Conservation (phyloP, 2,113 vertebrate species). For the Furnarius figulus region DNA sequence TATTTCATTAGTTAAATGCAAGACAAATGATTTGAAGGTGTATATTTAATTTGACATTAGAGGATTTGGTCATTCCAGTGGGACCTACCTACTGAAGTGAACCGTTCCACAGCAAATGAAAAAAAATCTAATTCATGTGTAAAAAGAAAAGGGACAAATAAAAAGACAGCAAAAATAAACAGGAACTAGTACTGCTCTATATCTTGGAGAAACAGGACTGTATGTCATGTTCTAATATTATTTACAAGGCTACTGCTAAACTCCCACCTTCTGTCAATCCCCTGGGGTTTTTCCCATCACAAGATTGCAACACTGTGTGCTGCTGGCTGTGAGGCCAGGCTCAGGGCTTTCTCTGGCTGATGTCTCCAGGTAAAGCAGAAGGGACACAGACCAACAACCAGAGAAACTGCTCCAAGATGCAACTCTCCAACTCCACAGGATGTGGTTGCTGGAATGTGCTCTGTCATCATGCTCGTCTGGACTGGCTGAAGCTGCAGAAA, state of each 20-base stretch:
- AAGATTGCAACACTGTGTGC: background rate
- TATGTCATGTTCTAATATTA: background rate
- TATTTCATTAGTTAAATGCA: background rate
- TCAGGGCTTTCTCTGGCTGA: background rate
- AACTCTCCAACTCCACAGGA: background rate
- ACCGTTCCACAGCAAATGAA: constrained; percentile 87
- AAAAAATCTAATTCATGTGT: constrained; percentile 86
- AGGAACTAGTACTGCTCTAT: constrained; percentile 66
- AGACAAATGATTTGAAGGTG: background rate
- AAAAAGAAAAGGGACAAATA: constrained; percentile 80
- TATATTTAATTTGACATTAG: background rate
- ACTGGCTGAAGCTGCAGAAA: background rate
- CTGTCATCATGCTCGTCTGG: background rate
- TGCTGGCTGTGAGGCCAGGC: background rate
- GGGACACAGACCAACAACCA: background rate
- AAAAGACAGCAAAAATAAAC: constrained; percentile 70
- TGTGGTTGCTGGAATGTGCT: background rate
- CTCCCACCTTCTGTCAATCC: background rate
- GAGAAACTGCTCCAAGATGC: background rate
- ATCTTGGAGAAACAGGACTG: constrained; percentile 38
- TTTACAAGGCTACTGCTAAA: background rate
- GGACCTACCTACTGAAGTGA: constrained; percentile 91
- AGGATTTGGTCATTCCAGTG: constrained; percentile 22
- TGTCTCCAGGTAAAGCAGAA: background rate
- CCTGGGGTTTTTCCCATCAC: background rate